Base-by-base conservation (phyloP, 2,113 vertebrate species). In the Leptobrachium leishanense region DNA sequence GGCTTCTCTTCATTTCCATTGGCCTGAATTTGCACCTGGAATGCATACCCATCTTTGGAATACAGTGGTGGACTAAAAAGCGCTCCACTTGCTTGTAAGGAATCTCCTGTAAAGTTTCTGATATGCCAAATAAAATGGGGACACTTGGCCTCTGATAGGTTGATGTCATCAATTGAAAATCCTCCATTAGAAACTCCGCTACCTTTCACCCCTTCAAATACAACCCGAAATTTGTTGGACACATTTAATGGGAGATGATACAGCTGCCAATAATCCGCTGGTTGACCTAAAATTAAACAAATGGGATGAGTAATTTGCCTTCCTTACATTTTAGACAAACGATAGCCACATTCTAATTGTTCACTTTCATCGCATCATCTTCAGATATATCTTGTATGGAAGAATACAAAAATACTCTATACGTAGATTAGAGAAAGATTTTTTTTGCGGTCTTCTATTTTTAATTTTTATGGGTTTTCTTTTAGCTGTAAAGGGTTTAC, bases 111-210 rank as follows among this genome's bases (percentile, higher is more conserved):
- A 82, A 98, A 96, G 88, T 97, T 92, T 73, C 83, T 90, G 82
- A 98, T 94, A 0, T 91, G 91, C 96, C 97, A 98, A 42, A 90
- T 2, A 0, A 95, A 93, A 70, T 97, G 93, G 39, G 96, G 96
- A 86, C 96, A 98, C 43, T 83, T 85, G 2, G 94, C 95, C 87
- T 98, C 98, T 0, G 96, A 96, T 9, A 98, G 89, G 85, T 96
- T 99, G 83, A 99, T 94, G 82, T 99, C 96, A 1, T 99, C 97
- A 70, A 97, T 87, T 7, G 97, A 97, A 55, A 98, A 84, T 6
- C 96, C 96, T 13, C 96, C 96, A 0, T 42, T 4, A 2, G 91
- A 86, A 1, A 54, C 57, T 0, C 85, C 82, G 1, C 39, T 57
- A 41, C 83, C 88, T 87, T 87, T 95, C 53, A 85, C n/a, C 0